Conservation (phyloP, 2,797 vertebrate genomes). For the Rhinophrynus dorsalis region DNA sequence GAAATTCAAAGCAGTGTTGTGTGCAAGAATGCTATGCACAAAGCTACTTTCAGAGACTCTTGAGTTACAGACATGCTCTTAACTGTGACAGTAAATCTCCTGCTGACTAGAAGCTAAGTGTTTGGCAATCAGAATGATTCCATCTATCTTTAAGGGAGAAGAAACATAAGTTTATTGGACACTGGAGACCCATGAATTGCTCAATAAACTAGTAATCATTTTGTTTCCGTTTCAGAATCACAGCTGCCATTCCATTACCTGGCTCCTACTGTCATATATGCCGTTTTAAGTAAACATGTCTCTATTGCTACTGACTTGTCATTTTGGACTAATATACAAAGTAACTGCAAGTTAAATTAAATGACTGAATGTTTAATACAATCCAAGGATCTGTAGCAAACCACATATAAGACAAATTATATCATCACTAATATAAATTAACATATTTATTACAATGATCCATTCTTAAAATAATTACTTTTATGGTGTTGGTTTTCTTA, state of each 20-base stretch:
- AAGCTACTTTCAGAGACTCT: background rate
- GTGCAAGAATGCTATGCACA: background rate
- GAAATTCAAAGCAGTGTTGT: too few species aligned
- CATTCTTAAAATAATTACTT: too few species aligned
- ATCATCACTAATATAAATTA: too few species aligned
- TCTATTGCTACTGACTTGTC: too few species aligned
- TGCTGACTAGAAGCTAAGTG: conserved; percentile 10
- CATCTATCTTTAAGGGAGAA: background rate
- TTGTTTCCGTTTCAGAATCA: background rate
- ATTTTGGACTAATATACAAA: too few species aligned
- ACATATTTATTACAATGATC: too few species aligned
- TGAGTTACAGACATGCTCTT: background rate
- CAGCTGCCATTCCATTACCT: background rate
- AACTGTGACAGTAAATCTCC: conserved; percentile 4
- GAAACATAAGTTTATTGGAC: background rate
- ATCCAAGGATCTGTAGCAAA: too few species aligned
- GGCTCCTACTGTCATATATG: background rate
- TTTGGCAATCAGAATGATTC: background rate
- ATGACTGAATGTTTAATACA: too few species aligned
- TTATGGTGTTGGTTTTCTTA: too few species aligned
- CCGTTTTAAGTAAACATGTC: background rate
- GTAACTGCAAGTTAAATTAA: too few species aligned
- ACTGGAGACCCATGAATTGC: background rate
- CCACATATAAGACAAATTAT: too few species aligned
- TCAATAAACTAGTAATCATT: background rate